These are phyloP conservation scores for Apantesis nais DNA, from an alignment of 2,888 invertebrate species.

Conservation along the genomic window DNA sequence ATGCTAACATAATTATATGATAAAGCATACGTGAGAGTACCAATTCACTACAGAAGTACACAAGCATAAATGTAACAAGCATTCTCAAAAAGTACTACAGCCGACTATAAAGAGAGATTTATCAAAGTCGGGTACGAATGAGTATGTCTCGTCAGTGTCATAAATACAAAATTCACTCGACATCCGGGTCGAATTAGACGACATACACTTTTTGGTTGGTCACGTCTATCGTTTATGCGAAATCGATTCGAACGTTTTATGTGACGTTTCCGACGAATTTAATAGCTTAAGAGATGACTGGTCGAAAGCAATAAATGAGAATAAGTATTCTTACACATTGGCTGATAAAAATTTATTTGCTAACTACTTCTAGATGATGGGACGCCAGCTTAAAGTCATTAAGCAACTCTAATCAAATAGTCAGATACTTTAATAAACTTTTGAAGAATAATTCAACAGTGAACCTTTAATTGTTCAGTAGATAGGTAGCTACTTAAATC, in stretches of 20 bases:
- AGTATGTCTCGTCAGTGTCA: constrained; percentile 13
- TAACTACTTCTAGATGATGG: constrained; percentile 58
- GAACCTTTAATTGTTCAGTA: constrained; percentile 20
- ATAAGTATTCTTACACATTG: constrained; percentile 82
- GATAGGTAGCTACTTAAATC: constrained; percentile 11
- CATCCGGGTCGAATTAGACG: constrained; percentile 70
- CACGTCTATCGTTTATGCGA: constrained; percentile 84
- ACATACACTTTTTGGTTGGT: constrained; percentile 69
- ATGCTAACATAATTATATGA: background rate
- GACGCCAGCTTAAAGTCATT: constrained; percentile 51
- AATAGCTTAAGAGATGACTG: constrained; percentile 80
- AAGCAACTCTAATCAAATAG: constrained; percentile 47
- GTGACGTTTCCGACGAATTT: constrained; percentile 82
- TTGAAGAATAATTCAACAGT: constrained; percentile 50
- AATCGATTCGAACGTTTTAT: constrained; percentile 83
- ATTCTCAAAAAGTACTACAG: constrained; percentile 8
- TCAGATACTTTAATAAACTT: constrained; percentile 47
- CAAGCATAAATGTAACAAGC: constrained; percentile 7
- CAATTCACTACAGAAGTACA: constrained; percentile 1
- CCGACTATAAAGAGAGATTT: constrained; percentile 14
- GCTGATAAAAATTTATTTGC: constrained; percentile 75
- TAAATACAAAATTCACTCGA: constrained; percentile 53
- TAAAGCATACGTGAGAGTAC: background rate
- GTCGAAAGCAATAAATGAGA: constrained; percentile 79
- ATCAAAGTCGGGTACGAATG: constrained; percentile 8